Base-by-base conservation (phyloP, 2,797 vertebrate genomes). In the Mormyrus proboscirostris region DNA sequence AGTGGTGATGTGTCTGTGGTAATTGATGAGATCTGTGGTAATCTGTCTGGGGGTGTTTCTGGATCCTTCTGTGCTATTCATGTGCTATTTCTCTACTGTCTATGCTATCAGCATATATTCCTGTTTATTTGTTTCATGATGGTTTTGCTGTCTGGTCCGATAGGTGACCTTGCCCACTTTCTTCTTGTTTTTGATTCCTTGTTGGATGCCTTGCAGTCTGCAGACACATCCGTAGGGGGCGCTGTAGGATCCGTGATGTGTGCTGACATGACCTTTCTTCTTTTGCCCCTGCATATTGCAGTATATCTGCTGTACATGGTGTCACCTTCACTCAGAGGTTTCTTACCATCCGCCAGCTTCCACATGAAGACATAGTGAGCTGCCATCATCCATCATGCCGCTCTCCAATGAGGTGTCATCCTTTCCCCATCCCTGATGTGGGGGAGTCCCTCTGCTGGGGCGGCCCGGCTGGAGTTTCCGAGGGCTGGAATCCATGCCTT, bases 401-500 rank as follows among this genome's bases (percentile, higher is more conserved):
- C 41, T 86, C 22, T 47, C 41, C 76, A 57, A 88, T 62, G 25
- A 10, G 33, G 12, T 73, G 83, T 51, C 59, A 47, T 79, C 62
- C 19, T 55, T 47, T 92, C 93, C 91, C 96, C 96, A 90, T 91
- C 90, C 99, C 98, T 95, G 98, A 98, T 85, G 90, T 95, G 89
- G 97, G 97, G 89, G 97, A 99, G 94, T 98, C 98, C 97, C 97
- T 97, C 93, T 99, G 98, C 94, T 95, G 90, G 50, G 96, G 98
- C 93, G 87, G 91, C 0, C 76, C 94, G 92, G 97, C 96, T 92
- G 99, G 97, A 93, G 92, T 99, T 88, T 97, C 97, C 22, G 95
- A 97, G 92, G 96, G 94, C 91, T 98, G 98, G 97, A 96, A 98
- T 87, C 99, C 97, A 0, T 97, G 98, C 92, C 99, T 98, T 90